phyloP scores from a whole-genome alignment of 1,140 invertebrate species.

The Papilio helenus region DNA sequence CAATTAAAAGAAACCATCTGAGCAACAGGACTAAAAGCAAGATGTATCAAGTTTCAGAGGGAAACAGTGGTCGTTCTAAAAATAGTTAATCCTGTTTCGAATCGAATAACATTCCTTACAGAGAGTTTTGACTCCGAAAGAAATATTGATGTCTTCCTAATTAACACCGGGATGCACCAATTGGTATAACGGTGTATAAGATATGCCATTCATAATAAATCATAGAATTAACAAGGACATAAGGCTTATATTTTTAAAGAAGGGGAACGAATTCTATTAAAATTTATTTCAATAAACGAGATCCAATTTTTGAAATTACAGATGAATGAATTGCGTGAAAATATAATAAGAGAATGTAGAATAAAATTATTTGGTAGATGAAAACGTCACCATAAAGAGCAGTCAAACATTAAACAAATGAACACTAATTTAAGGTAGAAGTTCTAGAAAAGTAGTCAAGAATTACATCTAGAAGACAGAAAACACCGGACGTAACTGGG shows the following conservation, averaged over 20 bases:
- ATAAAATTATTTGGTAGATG: too few relatives aligned
- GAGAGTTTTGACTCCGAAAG: background rate
- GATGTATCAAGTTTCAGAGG: background rate
- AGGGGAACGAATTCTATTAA: too few relatives aligned
- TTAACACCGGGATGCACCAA: background rate
- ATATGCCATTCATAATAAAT: background rate
- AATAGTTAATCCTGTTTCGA: constrained; percentile 6
- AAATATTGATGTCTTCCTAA: background rate
- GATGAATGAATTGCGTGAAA: too few relatives aligned
- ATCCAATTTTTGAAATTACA: too few relatives aligned
- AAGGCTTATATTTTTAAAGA: too few relatives aligned
- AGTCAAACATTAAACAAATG: too few relatives aligned
- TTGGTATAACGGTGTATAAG: background rate
- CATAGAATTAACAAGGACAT: background rate
- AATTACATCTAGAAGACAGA: background rate
- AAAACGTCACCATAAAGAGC: too few relatives aligned
- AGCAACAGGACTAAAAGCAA: background rate
- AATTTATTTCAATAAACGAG: too few relatives aligned
- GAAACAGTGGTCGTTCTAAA: background rate
- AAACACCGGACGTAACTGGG: constrained; percentile 64
- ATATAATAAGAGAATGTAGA: too few relatives aligned
- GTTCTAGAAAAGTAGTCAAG: background rate
- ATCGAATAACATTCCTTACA: constrained; percentile 18
- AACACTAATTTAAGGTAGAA: background rate
- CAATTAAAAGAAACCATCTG: background rate